Conservation (phyloP, 2,797 vertebrate genomes). For the Paramormyrops hopkinsi region DNA sequence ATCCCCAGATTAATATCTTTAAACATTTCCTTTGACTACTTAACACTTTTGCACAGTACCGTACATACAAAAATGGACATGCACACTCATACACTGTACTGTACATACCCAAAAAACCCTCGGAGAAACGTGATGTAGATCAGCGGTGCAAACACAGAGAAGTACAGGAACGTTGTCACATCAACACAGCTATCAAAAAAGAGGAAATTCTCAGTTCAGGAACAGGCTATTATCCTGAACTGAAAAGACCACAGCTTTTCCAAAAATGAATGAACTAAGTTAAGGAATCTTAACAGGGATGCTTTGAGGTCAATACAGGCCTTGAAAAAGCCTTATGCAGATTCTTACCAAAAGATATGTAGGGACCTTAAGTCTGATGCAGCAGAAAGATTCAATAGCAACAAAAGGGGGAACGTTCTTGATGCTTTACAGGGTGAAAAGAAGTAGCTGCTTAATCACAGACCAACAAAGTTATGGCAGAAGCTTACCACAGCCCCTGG, state of each 20-base stretch:
- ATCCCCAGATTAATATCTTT: not conserved
- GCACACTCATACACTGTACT: not conserved
- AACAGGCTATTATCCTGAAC: not conserved
- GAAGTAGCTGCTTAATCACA: not conserved
- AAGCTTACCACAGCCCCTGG: slow-evolving; percentile 84
- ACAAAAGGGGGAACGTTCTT: not conserved
- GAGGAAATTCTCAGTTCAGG: slow-evolving; percentile 23
- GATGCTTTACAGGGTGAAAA: not conserved
- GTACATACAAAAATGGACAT: not conserved
- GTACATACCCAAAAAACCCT: slow-evolving; percentile 90
- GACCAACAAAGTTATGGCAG: not conserved
- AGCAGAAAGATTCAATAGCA: not conserved
- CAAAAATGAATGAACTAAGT: not conserved
- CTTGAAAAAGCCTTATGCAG: not conserved
- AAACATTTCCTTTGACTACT: not conserved
- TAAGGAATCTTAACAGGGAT: not conserved
- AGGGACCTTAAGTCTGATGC: not conserved
- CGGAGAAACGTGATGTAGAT: slow-evolving; percentile 95
- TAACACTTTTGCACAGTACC: not conserved
- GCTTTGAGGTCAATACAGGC: not conserved
- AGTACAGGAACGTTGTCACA: slow-evolving; percentile 93
- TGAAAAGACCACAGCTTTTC: not conserved
- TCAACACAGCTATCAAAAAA: slow-evolving; percentile 78
- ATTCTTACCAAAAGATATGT: not conserved
- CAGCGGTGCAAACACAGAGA: slow-evolving; percentile 90